Conservation (phyloP, 2,113 vertebrate species). For the Ceyx melanurus region DNA sequence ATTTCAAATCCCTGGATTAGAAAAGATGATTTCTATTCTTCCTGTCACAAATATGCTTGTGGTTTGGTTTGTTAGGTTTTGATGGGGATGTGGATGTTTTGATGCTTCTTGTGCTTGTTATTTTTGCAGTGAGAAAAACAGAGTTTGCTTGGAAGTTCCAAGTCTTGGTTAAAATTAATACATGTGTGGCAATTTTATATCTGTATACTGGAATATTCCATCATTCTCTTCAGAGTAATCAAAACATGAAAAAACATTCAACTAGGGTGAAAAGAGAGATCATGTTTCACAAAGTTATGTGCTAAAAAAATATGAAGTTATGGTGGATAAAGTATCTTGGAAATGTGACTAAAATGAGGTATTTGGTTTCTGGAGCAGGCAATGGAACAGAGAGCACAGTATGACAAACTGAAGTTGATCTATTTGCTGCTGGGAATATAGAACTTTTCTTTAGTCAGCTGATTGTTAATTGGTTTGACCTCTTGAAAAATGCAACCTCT, state of each 20-base stretch:
- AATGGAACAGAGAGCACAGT: background rate
- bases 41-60: background rate
- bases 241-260: background rate
- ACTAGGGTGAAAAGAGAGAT: background rate
- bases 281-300: background rate
- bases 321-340: background rate
- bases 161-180: background rate
- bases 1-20: background rate
- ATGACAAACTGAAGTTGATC: background rate
- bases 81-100: background rate
- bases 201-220: background rate
- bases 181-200: background rate
- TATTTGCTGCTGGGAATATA: background rate
- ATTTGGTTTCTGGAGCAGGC: background rate
- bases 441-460: background rate
- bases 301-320: background rate
- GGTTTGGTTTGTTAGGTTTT: background rate
- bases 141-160: background rate
- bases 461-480: background rate
- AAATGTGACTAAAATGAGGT: background rate
- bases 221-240: background rate
- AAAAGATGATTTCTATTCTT: background rate
- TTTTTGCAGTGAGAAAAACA: background rate
- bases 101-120: background rate
- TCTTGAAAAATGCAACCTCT: background rate